Evolutionary conservation across 2,113 vertebrate genomes (phyloP), one percentile per base, ranked within the genome.

Genomic region (Tetraodon nigroviridis): DNA sequence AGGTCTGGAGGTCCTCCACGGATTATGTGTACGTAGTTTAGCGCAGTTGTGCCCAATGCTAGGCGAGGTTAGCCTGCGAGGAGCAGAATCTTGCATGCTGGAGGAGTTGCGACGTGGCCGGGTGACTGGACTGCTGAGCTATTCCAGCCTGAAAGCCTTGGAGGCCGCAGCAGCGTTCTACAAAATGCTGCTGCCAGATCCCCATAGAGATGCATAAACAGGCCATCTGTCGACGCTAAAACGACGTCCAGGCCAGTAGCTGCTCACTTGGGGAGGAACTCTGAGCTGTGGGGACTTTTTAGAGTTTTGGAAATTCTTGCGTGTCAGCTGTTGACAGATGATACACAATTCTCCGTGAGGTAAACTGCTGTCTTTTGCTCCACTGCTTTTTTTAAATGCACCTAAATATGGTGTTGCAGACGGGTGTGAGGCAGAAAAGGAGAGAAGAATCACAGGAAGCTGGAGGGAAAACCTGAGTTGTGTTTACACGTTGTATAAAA

Each of bases 401-500:
- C 18, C 16, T 62, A 24, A 69, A 13, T 46, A 61, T n/a, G 32
- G 44, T 32, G 46, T 32, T 0, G 44, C 16, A 20, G 41, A 49
- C 24, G 58, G 52, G 40, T 54, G 59, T 53, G 29, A 49, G 58
- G 53, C 47, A 22, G 27, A 29, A 55, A 37, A 55, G 19, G 13
- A 48, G 58, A 47, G 55, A 72, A 71, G 64, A 80, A 85, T 85
- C 54, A 71, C 80, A 79, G 81, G 81, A 87, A 81, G 64, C 55
- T 54, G 22, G 40, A 58, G 52, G 58, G 49, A 66, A 57, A 61
- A 37, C 76, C 63, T 24, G 0, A 73, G 60, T 73, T 15, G 46
- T 57, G 64, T 71, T 73, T 56, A 63, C 51, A 16, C 51, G 53
- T 55, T 0, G 14, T 18, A 58, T 71, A 44, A 69, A 72, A 61